A percentile compares a stretch with the other conserved stretches of the same genome.
Conservation (phyloP, 2,113 vertebrate genomes). For the Cyprinodon variegatus region DNA sequence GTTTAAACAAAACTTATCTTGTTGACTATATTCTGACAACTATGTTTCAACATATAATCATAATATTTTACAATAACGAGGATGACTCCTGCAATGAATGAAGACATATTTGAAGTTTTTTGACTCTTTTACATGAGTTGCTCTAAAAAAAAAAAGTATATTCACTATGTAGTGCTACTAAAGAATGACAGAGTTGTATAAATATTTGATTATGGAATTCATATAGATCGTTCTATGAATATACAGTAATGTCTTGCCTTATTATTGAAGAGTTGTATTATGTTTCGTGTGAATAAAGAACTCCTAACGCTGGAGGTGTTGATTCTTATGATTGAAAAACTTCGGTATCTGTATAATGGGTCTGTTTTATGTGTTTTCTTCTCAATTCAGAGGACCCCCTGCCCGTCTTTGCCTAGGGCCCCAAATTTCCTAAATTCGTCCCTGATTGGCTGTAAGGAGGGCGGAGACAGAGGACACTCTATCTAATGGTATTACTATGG, state of each 20-base stretch:
- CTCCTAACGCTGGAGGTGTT: conserved; percentile 35
- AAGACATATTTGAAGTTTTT: conserved; percentile 59
- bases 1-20: conserved; percentile 10
- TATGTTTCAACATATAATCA: conserved; percentile 21
- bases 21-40: conserved; percentile 22
- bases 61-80: conserved; percentile 9
- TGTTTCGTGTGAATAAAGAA: conserved; percentile 83
- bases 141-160: conserved; percentile 65
- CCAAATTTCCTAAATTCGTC: no score
- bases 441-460: no score
- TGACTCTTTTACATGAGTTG: conserved; percentile 68
- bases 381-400: no score
- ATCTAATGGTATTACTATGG: no score
- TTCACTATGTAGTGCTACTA: conserved; percentile 65
- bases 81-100: conserved; percentile 42
- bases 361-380: no score
- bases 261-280: conserved; percentile 77
- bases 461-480: no score
- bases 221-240: conserved; percentile 77
- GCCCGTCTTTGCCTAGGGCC: no score
- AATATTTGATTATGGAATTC: conserved; percentile 65
- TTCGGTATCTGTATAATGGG: no score
- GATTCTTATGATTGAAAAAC: conserved; percentile 1
- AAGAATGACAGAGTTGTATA: conserved; percentile 69
- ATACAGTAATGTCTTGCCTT: conserved; percentile 79